Evolutionary conservation across 2,888 invertebrate genomes (phyloP).

Genomic region (Petrolisthes cinctipes): DNA sequence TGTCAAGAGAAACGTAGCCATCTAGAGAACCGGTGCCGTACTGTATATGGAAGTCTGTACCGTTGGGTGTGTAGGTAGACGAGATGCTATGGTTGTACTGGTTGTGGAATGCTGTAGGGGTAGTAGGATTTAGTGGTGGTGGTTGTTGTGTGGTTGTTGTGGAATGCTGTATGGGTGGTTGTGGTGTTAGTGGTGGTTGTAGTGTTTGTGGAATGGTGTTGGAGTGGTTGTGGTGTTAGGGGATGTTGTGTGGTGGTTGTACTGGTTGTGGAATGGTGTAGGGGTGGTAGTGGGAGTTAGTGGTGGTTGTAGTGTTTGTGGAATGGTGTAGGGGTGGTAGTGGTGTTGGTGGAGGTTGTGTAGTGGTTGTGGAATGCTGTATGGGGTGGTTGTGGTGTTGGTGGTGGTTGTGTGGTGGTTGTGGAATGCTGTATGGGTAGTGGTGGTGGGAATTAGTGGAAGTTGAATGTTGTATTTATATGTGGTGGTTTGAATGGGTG

Average conservation of each 20-base stretch:
- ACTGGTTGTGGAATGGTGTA: neutral
- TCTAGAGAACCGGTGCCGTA: conserved; percentile 72
- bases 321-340: no score
- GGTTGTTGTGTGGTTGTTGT: neutral
- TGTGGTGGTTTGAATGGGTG: no score
- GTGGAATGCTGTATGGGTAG: no score
- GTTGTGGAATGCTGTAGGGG: conserved; percentile 72
- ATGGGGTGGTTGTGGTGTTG: no score
- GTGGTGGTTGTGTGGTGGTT: no score
- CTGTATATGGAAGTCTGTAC: conserved; percentile 72
- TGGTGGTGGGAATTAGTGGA: no score
- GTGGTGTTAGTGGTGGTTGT: neutral
- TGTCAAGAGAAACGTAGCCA: neutral
- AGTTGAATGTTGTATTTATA: no score
- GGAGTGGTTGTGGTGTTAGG: conserved; percentile 44
- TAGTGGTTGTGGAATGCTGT: neutral
- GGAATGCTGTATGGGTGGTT: neutral
- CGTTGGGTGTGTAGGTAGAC: conserved; percentile 73
- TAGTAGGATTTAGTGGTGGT: neutral
- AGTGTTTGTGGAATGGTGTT: neutral
- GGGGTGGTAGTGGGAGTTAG: no score
- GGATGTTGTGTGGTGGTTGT: conserved; percentile 67
- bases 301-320: no score
- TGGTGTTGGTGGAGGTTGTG: no score
- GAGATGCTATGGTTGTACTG: conserved; percentile 74